phyloP scores from a whole-genome alignment of 2,888 invertebrate genomes.

The Pollenia griseotomentosa region DNA sequence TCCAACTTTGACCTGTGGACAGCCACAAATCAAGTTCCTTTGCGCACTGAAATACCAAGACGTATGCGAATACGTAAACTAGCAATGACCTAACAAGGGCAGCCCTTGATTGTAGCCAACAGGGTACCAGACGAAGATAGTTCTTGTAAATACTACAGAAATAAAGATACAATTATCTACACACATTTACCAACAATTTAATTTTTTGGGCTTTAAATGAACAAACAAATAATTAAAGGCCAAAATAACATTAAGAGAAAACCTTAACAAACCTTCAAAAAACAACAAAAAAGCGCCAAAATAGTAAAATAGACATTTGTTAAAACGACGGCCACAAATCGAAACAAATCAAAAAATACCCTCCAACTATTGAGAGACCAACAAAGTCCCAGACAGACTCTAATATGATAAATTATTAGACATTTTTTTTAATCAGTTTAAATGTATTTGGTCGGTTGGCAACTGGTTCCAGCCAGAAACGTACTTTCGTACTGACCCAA shows the following conservation, averaged over 20 bases:
- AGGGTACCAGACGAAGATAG: too few relatives aligned
- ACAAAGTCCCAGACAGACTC: slow-evolving; percentile 6
- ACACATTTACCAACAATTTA: not conserved
- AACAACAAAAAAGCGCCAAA: not conserved
- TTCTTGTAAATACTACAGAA: not conserved
- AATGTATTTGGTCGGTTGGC: slow-evolving; percentile 55
- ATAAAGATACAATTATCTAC: not conserved
- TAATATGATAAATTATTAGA: slow-evolving; percentile 71
- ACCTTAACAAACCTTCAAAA: slow-evolving; percentile 42
- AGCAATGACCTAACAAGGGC: too few relatives aligned
- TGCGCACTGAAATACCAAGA: too few relatives aligned
- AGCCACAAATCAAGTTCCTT: too few relatives aligned
- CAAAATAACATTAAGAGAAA: slow-evolving; percentile 35
- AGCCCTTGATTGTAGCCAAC: too few relatives aligned
- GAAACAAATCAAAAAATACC: slow-evolving; percentile 66
- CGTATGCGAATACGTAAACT: too few relatives aligned
- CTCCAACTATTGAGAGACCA: slow-evolving; percentile 40
- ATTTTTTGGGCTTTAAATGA: slow-evolving; percentile 41
- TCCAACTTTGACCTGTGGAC: too few relatives aligned
- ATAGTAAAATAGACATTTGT: slow-evolving; percentile 59
- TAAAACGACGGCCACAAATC: slow-evolving; percentile 68
- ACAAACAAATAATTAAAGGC: slow-evolving; percentile 65
- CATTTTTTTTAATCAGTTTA: slow-evolving; percentile 69
- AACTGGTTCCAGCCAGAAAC: slow-evolving; percentile 31
- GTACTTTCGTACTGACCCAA: slow-evolving; percentile 1